Base-by-base conservation (phyloP, 2,797 vertebrate genomes). In the Enteromius radiatus region DNA sequence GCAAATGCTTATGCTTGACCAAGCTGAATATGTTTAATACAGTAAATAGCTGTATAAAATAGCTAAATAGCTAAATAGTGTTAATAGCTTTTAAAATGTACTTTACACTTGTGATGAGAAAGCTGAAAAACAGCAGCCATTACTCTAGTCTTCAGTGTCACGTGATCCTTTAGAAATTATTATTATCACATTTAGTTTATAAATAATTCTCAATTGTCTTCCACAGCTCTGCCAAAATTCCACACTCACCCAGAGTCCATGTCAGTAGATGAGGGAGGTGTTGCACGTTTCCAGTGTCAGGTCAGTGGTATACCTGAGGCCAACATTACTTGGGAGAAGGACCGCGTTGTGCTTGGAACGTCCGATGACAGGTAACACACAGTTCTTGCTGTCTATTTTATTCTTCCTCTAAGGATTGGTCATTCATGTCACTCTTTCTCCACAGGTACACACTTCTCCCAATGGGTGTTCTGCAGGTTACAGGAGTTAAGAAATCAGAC, bases 361-460 rank as follows among this genome's bases (percentile, higher is more conserved):
- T 81, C 86, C 0, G 88, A 94, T 84, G 91, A 82, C 76, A 88
- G 91, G 94, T 95, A 90, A 41, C 63, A n/a, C 33, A 65, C 33
- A 56, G 9, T 47, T 14, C 21, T 10, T 5, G 28, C 5, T 1
- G 14, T 64, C 70, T 19, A 23, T 63, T 31, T 71, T 65, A n/a
- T 28, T 41, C 38, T 56, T 75, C 14, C 47, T 26, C 36, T n/a
- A 7, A 54, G 17, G 73, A 47, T 33, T 19, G 19, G 38, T 47
- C 71, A 69, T 47, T 59, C 52, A 10, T 65, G 19, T 52, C 4
- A 31, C 19, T 73, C 5, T 33, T 56, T 63, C 23, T 47, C 21
- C 21, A 28, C 90, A 95, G 96, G 89, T 95, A 95, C 88, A 96
- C 92, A 1, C 92, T 95, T 41, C 91, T 96, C 19, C 95, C 95